Base-by-base conservation (phyloP, 1,140 invertebrate genomes). In the Andrena cerasifolii region DNA sequence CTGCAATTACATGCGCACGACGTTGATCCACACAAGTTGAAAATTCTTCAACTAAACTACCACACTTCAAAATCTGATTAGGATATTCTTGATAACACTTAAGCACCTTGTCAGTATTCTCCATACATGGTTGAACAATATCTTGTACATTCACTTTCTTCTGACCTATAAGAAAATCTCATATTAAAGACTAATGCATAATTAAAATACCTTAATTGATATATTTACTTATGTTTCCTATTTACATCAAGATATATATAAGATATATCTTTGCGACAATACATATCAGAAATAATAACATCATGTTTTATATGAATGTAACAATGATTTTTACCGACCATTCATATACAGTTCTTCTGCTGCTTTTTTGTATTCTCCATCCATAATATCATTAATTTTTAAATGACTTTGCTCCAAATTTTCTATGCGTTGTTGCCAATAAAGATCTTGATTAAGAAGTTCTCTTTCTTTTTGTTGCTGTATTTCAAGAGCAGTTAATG, bases 81-180 rank as follows among this genome's bases (percentile, higher is more conserved):
- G 93, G 93, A 92, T 94, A 78, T 0, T 93, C 90, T 65, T 93
- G 90, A 75, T 93, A 94, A 73, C 94, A 94, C 72, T 93, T 91
- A 3, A 94, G 79, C 5, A 94, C 88, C 86, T 92, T 90, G 8
- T 91, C 86, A 68, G 91, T 93, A 24, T 91, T 89, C 14, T 91
- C 88, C 45, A 90, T 79, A 66, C 94, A 94, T 33, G 93, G 93
- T n/a, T 91, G 91, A 4, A 85, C 75, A 36, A 80, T 33, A 68
- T 45, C 80, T 49, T 82, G 73, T 43, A 82, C 66, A 83, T 86
- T 83, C 21, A 78, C 51, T 53, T 49, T 31, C 33, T 81, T 83
- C 56, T 79, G 58, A 70, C 75, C 89, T 89, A 53, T 47, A 78
- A 78, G 24, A 79, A 68, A 71, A 31, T 59, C 3, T 51, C 28